Percentiles rank a stretch among this genome's conserved stretches.
phyloP scores from a whole-genome alignment of 2,113 vertebrate genomes.

The Lasiurus borealis region DNA sequence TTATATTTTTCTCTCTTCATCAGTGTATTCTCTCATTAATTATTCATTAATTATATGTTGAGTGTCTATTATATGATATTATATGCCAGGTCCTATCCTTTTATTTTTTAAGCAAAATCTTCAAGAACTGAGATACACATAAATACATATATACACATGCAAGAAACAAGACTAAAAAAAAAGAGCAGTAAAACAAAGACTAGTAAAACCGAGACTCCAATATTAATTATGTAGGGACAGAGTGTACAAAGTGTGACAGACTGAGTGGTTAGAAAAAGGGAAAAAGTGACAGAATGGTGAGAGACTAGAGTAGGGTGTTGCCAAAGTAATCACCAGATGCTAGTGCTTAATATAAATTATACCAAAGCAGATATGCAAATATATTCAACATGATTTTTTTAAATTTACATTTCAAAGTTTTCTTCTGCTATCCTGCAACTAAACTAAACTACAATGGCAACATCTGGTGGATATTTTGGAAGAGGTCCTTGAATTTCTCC shows the following conservation, averaged over 20 bases:
- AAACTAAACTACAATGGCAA: slow-evolving; percentile 68
- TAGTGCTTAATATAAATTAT: slow-evolving; percentile 62
- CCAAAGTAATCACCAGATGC: slow-evolving; percentile 72
- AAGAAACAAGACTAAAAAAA: slow-evolving; percentile 56
- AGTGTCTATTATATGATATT: background rate
- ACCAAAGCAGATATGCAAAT: slow-evolving; percentile 68
- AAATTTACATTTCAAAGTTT: slow-evolving; percentile 57
- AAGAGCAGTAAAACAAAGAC: slow-evolving; percentile 45
- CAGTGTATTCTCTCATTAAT: slow-evolving; percentile 51
- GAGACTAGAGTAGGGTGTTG: slow-evolving; percentile 53
- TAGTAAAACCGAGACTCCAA: background rate
- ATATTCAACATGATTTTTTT: slow-evolving; percentile 25
- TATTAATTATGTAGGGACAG: slow-evolving; percentile 6
- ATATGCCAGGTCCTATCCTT: slow-evolving; percentile 20
- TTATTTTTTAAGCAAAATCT: slow-evolving; percentile 31
- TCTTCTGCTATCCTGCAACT: background rate
- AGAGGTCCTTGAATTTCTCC: background rate
- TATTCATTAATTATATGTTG: background rate
- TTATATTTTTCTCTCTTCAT: slow-evolving; percentile 51
- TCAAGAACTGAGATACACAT: slow-evolving; percentile 44
- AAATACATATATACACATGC: background rate
- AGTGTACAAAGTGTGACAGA: slow-evolving; percentile 50
- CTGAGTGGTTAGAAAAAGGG: slow-evolving; percentile 48
- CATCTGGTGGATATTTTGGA: slow-evolving; percentile 83
- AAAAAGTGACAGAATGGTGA: slow-evolving; percentile 62